Evolutionary conservation across 2,797 vertebrate species (phyloP), one percentile per base, ranked within the genome.

Genomic region (Arctocebus calabarensis): DNA sequence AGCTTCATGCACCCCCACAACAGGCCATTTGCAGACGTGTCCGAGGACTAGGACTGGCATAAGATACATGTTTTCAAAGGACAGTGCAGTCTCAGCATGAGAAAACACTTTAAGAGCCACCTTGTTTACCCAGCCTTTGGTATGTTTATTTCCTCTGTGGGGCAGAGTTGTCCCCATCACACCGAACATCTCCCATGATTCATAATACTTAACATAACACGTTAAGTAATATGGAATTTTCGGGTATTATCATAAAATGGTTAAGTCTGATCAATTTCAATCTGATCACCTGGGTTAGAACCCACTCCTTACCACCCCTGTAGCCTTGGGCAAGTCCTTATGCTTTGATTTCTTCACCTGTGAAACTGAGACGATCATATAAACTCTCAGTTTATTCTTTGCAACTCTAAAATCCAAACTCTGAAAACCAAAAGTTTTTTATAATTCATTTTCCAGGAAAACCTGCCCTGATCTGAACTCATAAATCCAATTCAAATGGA

Each of bases 311-410:
- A 37, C 55, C 66, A 48, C 73, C 17, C 68, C 5, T 83, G 43
- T 70, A 32, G 32, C 2, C 4, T 85, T 93, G 74, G 34, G 78
- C 16, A 48, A 16, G 11, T 70, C 84, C 48, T 91, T 85, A 71
- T 19, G n/a, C 78, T 78, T 94, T 74, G 61, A 19, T 90, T 82
- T 82, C 87, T 93, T 88, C 32, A 59, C 37, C 14, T 85, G 8
- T 52, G 78, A 86, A 94, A 68, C 25, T 81, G 43, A 29, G 8
- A 64, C 87, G 52, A 66, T 88, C n/a, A 57, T 74, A 96, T 19
- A 66, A 82, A 91, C 19, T 88, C 61, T 70, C 3, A 68, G 27
- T 29, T 55, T 94, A 79, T 79, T 64, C 6, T 84, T 90, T 22
- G 5, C 34, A 84, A 82, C 89, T 73, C 70, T 93, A 68, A 68